Evolutionary conservation across 2,113 vertebrate genomes (phyloP), one percentile per base, ranked within the genome.

Genomic region (Scopus umbretta): DNA sequence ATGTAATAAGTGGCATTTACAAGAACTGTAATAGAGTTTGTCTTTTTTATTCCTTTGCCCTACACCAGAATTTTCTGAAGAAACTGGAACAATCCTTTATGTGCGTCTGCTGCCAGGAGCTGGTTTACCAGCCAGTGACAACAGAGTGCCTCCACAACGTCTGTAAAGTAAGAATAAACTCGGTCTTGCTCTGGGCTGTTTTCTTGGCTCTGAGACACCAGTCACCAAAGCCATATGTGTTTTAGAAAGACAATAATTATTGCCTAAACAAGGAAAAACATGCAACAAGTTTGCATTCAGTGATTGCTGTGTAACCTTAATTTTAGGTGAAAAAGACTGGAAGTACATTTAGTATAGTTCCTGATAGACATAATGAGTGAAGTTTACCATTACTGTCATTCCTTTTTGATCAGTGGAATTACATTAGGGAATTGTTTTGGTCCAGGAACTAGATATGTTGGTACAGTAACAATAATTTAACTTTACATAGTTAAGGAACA

Each of bases 71-170:
- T 98, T 99, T 99, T 98, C 98, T 99, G 97, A 98, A 99, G 96
- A 99, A 99, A 97, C 98, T 99, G 98, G 99, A 99, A 97, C 99
- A 99, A 94, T 99, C 98, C 89, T 99, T 99, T 96, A 99, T 99
- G 99, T 99, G 99, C 82, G 99, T 99, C 85, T 99, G 99, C 98
- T 99, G 99, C 98, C 99, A 99, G 98, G 99, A 99, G 95, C 97
- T 99, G 94, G 99, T 99, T 95, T 99, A 98, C 97, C 99, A 99
- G 96, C 99, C 99, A 65, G 97, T 99, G 97, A 99, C 99, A 98
- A 99, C 99, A 55, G 96, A 98, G 97, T 99, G 99, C 98, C 98
- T 99, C 84, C 99, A 99, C 98, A 99, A 99, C 16, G 99, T 99
- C 94, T 99, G 99, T 98, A 99, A 99, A 99, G 99, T 99, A 96